phyloP scores from a whole-genome alignment of 1,140 invertebrate genomes.

The Geopemphigus sp. region DNA sequence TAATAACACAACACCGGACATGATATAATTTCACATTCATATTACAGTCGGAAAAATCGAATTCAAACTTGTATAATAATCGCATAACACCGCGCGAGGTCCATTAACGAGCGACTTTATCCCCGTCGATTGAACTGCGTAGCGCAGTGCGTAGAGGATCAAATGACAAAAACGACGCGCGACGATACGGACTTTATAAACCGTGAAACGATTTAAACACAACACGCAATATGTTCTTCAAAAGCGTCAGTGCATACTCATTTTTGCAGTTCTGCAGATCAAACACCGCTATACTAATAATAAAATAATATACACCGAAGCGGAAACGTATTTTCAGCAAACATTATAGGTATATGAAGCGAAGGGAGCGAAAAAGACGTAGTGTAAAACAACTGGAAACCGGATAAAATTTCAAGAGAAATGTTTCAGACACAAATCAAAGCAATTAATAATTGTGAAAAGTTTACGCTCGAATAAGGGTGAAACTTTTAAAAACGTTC shows the following conservation, averaged over 20 bases:
- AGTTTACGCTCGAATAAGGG: background rate
- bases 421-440: conserved; percentile 25
- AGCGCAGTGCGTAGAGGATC: too few relatives aligned
- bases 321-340: background rate
- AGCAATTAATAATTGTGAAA: conserved; percentile 6
- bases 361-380: background rate
- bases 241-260: background rate
- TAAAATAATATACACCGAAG: too few relatives aligned
- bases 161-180: too few relatives aligned
- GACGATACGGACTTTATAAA: background rate
- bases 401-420: background rate
- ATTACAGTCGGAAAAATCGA: conserved; percentile 3
- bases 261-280: background rate
- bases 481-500: conserved; percentile 4
- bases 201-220: background rate
- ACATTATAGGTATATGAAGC: background rate
- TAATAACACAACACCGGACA: conserved; percentile 26
- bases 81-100: background rate
- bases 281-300: too few relatives aligned
- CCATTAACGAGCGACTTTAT: background rate
- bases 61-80: conserved; percentile 21
- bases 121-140: too few relatives aligned
- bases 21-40: conserved; percentile 1
- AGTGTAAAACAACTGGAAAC: background rate
- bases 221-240: background rate